Evolutionary conservation across 2,797 vertebrate species (phyloP).

Genomic region (Epinephelus coioides): DNA sequence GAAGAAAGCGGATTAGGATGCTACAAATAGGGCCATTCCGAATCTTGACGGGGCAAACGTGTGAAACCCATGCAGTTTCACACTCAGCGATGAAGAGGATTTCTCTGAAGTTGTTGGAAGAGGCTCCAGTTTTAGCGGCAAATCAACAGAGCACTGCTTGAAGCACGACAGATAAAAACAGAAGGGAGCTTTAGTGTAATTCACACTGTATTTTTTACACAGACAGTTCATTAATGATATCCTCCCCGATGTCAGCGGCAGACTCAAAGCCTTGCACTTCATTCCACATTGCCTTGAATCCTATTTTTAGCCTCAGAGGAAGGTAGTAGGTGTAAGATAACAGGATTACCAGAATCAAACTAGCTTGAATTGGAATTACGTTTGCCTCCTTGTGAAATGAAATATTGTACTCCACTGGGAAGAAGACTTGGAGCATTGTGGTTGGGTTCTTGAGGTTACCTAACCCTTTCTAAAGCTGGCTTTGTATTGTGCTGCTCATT

Average conservation of each 20-base stretch:
- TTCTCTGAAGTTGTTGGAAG: slow-evolving; percentile 64
- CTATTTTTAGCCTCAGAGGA: slow-evolving; percentile 72
- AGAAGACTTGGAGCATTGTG: slow-evolving; percentile 49
- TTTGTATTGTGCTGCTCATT: slow-evolving; percentile 62
- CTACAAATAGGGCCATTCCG: slow-evolving; percentile 75
- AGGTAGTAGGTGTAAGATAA: slow-evolving; percentile 74
- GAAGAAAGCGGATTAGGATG: slow-evolving; percentile 80
- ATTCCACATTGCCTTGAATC: slow-evolving; percentile 43
- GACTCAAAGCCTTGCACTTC: slow-evolving; percentile 58
- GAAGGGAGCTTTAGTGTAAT: slow-evolving; percentile 66
- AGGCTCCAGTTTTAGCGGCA: slow-evolving; percentile 44
- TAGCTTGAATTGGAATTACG: slow-evolving; percentile 66
- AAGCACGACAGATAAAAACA: slow-evolving; percentile 64
- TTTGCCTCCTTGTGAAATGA: slow-evolving; percentile 71
- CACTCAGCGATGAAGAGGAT: slow-evolving; percentile 61
- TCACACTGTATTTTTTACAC: slow-evolving; percentile 63
- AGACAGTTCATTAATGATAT: slow-evolving; percentile 62
- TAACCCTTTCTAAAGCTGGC: slow-evolving; percentile 59
- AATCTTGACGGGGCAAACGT: slow-evolving; percentile 69
- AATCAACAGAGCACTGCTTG: slow-evolving; percentile 58
- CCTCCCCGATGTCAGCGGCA: slow-evolving; percentile 51
- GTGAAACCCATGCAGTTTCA: slow-evolving; percentile 58
- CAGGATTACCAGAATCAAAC: slow-evolving; percentile 75
- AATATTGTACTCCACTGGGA: slow-evolving; percentile 54
- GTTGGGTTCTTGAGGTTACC: slow-evolving; percentile 62